Evolutionary conservation across 1,140 invertebrate genomes (phyloP).

Genomic region (Intoshia linei): DNA sequence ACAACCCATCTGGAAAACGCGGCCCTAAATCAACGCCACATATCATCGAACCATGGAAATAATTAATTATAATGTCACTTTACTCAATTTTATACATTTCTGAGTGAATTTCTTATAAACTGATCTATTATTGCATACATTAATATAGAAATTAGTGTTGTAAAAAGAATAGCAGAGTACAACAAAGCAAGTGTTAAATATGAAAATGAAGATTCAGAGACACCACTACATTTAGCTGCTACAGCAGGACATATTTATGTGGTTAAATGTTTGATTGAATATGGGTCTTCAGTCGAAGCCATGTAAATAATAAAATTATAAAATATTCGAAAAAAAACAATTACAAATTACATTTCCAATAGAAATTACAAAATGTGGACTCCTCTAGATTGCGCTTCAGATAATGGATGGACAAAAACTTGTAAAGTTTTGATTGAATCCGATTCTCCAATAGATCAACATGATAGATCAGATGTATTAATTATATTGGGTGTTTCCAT

Average conservation of each 20-base stretch:
- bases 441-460: constrained; percentile 20
- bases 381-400: constrained; percentile 25
- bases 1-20: too few species aligned
- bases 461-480: constrained; percentile 23
- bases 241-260: constrained; percentile 19
- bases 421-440: constrained; percentile 19
- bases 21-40: too few species aligned
- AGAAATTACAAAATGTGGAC: constrained; percentile 25
- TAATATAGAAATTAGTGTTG: constrained; percentile 17
- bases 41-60: too few species aligned
- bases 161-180: constrained; percentile 15
- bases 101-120: too few species aligned
- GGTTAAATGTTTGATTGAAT: constrained; percentile 14
- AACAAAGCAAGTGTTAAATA: constrained; percentile 20
- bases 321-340: not conserved
- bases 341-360: not conserved
- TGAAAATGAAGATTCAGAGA: constrained; percentile 35
- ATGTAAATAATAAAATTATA: constrained; percentile 13
- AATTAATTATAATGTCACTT: too few species aligned
- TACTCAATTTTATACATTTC: too few species aligned
- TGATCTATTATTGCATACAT: too few species aligned
- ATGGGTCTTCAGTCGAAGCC: constrained; percentile 23
- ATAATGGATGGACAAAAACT: constrained; percentile 21
- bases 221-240: constrained; percentile 24
- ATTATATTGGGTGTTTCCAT: not conserved